Evolutionary conservation across 2,113 vertebrate species (phyloP).

Genomic region (Trematomus loennbergii): DNA sequence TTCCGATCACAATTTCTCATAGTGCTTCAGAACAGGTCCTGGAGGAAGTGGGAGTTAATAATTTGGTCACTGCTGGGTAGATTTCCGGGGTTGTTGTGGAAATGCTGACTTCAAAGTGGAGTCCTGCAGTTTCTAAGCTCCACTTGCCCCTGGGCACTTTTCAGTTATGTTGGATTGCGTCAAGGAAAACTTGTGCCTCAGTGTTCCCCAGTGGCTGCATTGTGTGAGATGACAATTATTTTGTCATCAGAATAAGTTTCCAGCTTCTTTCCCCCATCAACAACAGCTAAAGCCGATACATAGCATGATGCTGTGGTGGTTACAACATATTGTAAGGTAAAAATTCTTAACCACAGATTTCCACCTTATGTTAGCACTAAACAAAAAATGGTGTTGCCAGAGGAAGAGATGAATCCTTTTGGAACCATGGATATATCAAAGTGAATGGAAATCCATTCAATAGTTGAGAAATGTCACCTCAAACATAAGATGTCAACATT

Average conservation of each 20-base stretch:
- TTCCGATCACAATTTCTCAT: background rate
- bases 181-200: conserved; percentile 6
- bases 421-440: too few relatives aligned
- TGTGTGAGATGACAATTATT: background rate
- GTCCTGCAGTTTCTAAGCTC: background rate
- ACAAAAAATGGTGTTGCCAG: too few relatives aligned
- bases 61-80: background rate
- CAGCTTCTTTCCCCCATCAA: background rate
- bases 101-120: conserved; percentile 19
- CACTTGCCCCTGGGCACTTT: background rate
- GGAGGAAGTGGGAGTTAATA: background rate
- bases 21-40: background rate
- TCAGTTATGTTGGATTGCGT: conserved; percentile 5
- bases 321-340: too few relatives aligned
- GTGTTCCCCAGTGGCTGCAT: conserved; percentile 6
- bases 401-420: too few relatives aligned
- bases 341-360: too few relatives aligned
- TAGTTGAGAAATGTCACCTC: too few relatives aligned
- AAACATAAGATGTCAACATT: too few relatives aligned
- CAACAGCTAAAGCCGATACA: too few relatives aligned
- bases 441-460: too few relatives aligned
- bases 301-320: too few relatives aligned
- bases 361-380: too few relatives aligned
- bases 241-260: background rate
- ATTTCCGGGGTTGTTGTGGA: conserved; percentile 15